These are phyloP conservation scores for Drosophila leonis DNA, from an alignment of 2,888 invertebrate genomes.

Conservation along the genomic window DNA sequence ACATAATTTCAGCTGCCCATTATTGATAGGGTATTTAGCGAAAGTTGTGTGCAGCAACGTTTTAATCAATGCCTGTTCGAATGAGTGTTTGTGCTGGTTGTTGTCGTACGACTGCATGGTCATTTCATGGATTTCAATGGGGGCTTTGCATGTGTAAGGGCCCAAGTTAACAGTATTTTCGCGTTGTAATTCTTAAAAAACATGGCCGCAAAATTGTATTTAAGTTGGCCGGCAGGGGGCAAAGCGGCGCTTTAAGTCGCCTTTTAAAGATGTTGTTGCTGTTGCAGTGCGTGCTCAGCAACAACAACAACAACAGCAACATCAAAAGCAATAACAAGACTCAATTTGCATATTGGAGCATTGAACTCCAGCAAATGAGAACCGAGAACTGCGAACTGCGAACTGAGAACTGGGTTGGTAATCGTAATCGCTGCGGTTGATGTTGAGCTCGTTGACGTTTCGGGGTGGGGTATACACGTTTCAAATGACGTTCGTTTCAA, in stretches of 20 bases:
- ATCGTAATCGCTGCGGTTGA: conserved; percentile 57
- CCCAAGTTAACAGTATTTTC: conserved; percentile 63
- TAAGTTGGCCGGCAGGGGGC: conserved; percentile 33
- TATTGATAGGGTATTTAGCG: not conserved
- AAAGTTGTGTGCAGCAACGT: not conserved
- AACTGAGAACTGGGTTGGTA: conserved; percentile 41
- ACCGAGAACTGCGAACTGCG: conserved; percentile 30
- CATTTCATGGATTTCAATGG: conserved; percentile 46
- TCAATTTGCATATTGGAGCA: conserved; percentile 79
- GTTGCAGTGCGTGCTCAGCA: conserved; percentile 56
- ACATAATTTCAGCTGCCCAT: not conserved
- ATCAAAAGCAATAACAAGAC: conserved; percentile 50
- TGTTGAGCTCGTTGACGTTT: conserved; percentile 19
- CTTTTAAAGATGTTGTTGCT: conserved; percentile 46
- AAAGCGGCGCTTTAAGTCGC: conserved; percentile 53
- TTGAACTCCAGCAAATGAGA: conserved; percentile 62
- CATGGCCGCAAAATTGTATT: conserved; percentile 60
- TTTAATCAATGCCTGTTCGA: not conserved
- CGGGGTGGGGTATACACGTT: conserved; percentile 66
- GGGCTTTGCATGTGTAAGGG: conserved; percentile 52
- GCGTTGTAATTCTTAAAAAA: conserved; percentile 71
- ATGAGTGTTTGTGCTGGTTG: not conserved
- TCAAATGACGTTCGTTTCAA: conserved; percentile 70
- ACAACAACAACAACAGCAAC: conserved; percentile 31
- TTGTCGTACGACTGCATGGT: conserved; percentile 29